phyloP scores from a whole-genome alignment of 1,140 invertebrate genomes.

The Atta texana region DNA sequence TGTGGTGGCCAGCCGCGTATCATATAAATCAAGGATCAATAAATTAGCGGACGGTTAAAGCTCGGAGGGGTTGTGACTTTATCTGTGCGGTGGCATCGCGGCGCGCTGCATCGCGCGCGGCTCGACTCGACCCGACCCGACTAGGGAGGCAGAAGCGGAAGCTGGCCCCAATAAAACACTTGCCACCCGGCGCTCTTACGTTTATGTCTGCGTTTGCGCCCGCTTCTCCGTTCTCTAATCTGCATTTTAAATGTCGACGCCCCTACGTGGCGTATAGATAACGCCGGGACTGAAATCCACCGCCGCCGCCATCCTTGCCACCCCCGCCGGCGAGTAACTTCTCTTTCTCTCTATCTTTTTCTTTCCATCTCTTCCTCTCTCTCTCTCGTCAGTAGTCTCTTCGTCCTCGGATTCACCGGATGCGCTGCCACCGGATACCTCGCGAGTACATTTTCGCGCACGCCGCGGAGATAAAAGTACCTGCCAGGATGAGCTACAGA shows the following conservation, averaged over 20 bases:
- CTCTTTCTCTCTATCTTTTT: slow-evolving; percentile 37
- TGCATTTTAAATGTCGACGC: slow-evolving; percentile 80
- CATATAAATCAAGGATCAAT: slow-evolving; percentile 80
- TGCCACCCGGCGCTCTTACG: slow-evolving; percentile 75
- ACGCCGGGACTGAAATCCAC: slow-evolving; percentile 60
- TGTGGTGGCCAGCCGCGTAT: slow-evolving; percentile 60
- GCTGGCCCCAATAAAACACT: slow-evolving; percentile 79
- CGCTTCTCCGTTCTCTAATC: slow-evolving; percentile 75
- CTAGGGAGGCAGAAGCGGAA: slow-evolving; percentile 69
- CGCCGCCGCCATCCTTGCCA: background rate
- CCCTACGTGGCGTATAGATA: slow-evolving; percentile 61
- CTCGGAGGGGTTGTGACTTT: slow-evolving; percentile 71
- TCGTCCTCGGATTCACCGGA: slow-evolving; percentile 61
- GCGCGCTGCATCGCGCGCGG: slow-evolving; percentile 48
- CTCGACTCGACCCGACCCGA: slow-evolving; percentile 26
- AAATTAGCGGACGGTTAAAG: slow-evolving; percentile 78
- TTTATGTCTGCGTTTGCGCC: slow-evolving; percentile 72
- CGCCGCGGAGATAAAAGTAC: slow-evolving; percentile 72
- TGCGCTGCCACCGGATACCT: slow-evolving; percentile 67
- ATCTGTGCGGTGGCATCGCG: slow-evolving; percentile 73
- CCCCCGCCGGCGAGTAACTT: background rate
- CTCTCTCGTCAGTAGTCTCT: slow-evolving; percentile 36
- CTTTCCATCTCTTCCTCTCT: background rate
- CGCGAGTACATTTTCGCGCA: slow-evolving; percentile 72
- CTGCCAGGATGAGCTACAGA: slow-evolving; percentile 57